phyloP scores from a whole-genome alignment of 2,797 vertebrate genomes.

The Remorina albescens region DNA sequence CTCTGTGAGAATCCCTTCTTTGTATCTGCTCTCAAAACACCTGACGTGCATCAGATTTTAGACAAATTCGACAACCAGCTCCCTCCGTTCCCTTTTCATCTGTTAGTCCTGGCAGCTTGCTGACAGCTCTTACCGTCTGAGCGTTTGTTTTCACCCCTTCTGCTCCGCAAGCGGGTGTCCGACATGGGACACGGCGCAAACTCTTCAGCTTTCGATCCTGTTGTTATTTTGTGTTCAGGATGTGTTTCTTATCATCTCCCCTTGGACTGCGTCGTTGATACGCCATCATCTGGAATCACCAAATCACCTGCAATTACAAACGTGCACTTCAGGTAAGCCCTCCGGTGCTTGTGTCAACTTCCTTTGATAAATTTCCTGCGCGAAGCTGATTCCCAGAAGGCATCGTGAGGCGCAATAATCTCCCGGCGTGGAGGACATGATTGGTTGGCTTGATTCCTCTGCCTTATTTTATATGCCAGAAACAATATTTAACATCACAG shows the following conservation, averaged over 20 bases:
- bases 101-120: not conserved
- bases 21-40: constrained; percentile 3
- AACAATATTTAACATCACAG: constrained; percentile 30
- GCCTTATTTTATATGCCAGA: constrained; percentile 9
- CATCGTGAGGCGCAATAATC: not conserved
- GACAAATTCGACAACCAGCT: constrained; percentile 16
- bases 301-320: constrained; percentile 6
- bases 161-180: constrained; percentile 25
- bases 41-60: constrained; percentile 17
- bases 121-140: constrained; percentile 29
- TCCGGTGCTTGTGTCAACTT: not conserved
- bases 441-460: constrained; percentile 2
- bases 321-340: not conserved
- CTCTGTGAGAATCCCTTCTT: not conserved
- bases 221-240: not conserved
- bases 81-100: not conserved
- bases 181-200: not conserved
- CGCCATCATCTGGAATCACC: constrained; percentile 9
- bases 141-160: not conserved
- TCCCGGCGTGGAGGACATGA: not conserved
- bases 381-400: not conserved
- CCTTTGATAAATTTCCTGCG: constrained; percentile 7
- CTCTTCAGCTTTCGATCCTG: constrained; percentile 4
- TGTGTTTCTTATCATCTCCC: constrained; percentile 4
- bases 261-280: not conserved